phyloP scores from a whole-genome alignment of 1,140 invertebrate species.

The Drosophila persimilis region DNA sequence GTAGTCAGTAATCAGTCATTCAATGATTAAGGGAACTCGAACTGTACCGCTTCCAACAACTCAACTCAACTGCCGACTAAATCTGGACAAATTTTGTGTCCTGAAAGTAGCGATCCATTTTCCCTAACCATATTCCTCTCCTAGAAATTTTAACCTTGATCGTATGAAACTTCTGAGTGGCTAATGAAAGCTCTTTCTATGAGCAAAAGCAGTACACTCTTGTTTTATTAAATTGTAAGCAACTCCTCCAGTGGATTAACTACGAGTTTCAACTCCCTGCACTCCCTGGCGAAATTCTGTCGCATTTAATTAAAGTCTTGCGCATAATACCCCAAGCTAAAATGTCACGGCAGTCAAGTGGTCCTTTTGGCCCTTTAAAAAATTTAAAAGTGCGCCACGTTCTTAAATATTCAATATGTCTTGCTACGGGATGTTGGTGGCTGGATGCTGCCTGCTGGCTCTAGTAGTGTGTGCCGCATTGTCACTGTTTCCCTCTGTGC shows the following conservation, averaged over 20 bases:
- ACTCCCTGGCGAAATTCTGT: conserved; percentile 10
- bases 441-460: conserved; percentile 14
- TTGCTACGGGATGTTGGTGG: neutral
- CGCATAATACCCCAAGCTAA: conserved; percentile 5
- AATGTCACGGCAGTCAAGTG: conserved; percentile 33
- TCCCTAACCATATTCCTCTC: too few relatives aligned
- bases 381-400: conserved; percentile 12
- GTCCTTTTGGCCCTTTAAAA: conserved; percentile 31
- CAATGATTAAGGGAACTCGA: too few relatives aligned
- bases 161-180: too few relatives aligned
- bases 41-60: too few relatives aligned
- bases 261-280: neutral
- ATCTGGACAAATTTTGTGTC: too few relatives aligned
- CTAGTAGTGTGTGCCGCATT: conserved; percentile 7
- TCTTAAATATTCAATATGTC: conserved; percentile 45
- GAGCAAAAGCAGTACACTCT: too few relatives aligned
- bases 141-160: too few relatives aligned
- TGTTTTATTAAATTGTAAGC: neutral
- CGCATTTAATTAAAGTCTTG: conserved; percentile 45
- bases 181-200: too few relatives aligned
- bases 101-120: too few relatives aligned
- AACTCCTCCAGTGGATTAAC: conserved; percentile 18
- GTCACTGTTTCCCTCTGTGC: conserved; percentile 24
- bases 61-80: too few relatives aligned
- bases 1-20: conserved; percentile 2